Evolutionary conservation across 2,888 invertebrate species (phyloP), one percentile per base, ranked within the genome.

Genomic region (Liposcelis brunnea): DNA sequence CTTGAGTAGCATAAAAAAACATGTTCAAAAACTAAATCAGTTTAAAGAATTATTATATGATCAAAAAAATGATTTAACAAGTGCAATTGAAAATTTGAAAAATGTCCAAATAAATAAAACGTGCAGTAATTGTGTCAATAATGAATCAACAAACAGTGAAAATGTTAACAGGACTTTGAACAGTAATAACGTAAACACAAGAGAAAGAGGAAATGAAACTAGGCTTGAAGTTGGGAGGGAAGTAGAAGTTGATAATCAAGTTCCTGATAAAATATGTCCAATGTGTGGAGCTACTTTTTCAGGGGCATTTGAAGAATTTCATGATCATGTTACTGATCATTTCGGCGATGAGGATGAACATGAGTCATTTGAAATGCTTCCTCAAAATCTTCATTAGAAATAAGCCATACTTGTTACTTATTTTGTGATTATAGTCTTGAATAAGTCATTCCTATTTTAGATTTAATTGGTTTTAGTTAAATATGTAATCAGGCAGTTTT

Each of bases 281-380:
- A 70, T 84, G 66, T 84, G 84, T 61, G 77, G 75, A 7, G 66
- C 68, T 57, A 63, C 65, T 49, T 83, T 75, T 56, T 62, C 64
- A 34, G 57, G 67, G 8, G 57, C 65, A 16, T 80, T 81, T 59
- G 61, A 68, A 18, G 68, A 70, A 36, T 83, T 83, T 56, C 74
- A 77, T 50, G 65, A 72, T 47, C 84, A 84, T 62, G 84, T 84
- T 21, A 74, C 81, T 59, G 71, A 67, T 53, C 84, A 84, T 63
- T 83, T 84, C 58, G 61, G 68, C 49, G 71, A 72, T 51, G 74
- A 75, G 48, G 44, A n/a, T n/a, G n/a, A 52, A 31, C 50, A 55
- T 26, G 26, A 50, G 14, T 53, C 48, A 38, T 54, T 55, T 33
- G 52, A 59, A 47, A 40, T 55, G 32, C 33, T 55, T 31, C 48